Base-by-base conservation (phyloP, 2,888 invertebrate genomes). In the Pelosia muscerda region DNA sequence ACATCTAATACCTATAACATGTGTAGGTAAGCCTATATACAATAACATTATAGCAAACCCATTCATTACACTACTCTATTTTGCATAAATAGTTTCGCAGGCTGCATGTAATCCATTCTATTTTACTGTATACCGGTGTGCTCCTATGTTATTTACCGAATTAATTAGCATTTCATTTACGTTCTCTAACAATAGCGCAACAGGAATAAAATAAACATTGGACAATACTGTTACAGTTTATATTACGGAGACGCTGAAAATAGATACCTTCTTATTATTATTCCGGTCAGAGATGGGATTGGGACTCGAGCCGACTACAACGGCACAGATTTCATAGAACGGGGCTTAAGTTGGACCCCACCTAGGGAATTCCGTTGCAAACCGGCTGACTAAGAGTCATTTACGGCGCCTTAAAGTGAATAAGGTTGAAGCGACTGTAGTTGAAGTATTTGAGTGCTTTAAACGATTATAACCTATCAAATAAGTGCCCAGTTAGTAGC, bases 111-210 rank as follows among this genome's bases (percentile, higher is more conserved):
- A 28, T 3, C 57, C 28, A 59, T 38, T 59, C 59, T 58, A 55
- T 55, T 55, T 2, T 28, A 57, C 28, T 19, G 28, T 57, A 10
- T 10, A 57, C 26, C 31, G 28, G 26, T 57, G 26, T 28, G 31
- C n/a, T 3, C 57, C 5, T 57, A 57, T n/a, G 31, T 57, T 57
- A 57, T 15, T 31, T 25, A 9, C 57, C n/a, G 57, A 57, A 57
- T 57, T 57, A 28, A 57, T 57, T 57, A 57, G 28, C 57, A 57
- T 57, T n/a, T 19, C n/a, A 57, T 28, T 13, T 28, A 26, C 26
- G 57, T 28, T 28, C n/a, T 0, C 56, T 57, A 26, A 57, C 56
- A 28, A 57, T 28, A 28, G 15, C 10, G 31, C 28, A 31, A 57
- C 19, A 31, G 25, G 26, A 57, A 57, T 28, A 31, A 28, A 49